Conservation (phyloP, 2,888 invertebrate genomes). For the Chrysolina oricalcia region DNA sequence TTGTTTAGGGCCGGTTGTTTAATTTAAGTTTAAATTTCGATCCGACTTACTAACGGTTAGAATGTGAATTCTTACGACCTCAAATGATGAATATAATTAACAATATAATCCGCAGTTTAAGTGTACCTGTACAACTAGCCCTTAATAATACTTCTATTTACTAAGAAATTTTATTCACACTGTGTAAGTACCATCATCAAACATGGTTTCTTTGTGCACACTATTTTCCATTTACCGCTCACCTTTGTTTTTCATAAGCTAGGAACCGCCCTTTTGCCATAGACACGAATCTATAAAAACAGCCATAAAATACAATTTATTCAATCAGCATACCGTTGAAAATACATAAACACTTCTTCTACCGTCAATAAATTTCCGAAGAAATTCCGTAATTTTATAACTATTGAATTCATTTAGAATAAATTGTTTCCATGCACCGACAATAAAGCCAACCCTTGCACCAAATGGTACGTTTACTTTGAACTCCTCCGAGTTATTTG, state of each 20-base stretch:
- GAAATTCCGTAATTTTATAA: conserved; percentile 16
- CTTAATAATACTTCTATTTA: no score
- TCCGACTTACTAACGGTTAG: no score
- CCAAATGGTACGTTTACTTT: conserved; percentile 37
- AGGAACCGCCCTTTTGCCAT: neutral
- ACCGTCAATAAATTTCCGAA: neutral
- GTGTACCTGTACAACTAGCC: no score
- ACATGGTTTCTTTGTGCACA: neutral
- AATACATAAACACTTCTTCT: conserved; percentile 1
- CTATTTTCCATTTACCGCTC: neutral
- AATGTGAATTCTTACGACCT: no score
- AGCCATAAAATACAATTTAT: neutral
- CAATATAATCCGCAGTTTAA: no score
- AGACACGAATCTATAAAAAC: neutral
- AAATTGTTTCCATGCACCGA: neutral
- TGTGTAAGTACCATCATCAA: neutral
- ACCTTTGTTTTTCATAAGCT: neutral
- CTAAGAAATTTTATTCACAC: neutral
- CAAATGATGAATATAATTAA: no score
- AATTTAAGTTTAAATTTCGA: no score
- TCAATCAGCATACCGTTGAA: neutral
- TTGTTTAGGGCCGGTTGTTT: no score
- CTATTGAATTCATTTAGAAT: conserved; percentile 10
- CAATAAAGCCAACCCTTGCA: conserved; percentile 35
- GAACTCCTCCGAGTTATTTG: conserved; percentile 41